Conservation (phyloP, 2,113 vertebrate genomes). For the Turdus rufiventris region DNA sequence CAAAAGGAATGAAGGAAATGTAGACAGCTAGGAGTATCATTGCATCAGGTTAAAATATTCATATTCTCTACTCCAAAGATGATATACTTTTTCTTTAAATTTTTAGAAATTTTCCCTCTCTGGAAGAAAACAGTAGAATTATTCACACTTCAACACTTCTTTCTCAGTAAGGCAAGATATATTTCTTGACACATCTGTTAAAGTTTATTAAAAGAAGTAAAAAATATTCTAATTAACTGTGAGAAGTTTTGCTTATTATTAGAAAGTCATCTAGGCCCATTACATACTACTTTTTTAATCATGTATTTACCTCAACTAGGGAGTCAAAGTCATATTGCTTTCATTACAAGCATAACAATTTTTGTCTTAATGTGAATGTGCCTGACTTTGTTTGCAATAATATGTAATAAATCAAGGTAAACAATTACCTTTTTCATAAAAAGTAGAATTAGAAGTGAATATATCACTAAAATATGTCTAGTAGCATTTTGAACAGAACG, state of each 20-base stretch:
- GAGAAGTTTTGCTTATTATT: background rate
- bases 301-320: fast-evolving
- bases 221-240: background rate
- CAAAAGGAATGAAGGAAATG: background rate
- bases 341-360: background rate
- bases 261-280: background rate
- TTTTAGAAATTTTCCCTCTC: background rate
- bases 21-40: background rate
- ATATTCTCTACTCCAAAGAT: background rate
- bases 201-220: background rate
- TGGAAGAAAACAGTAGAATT: background rate
- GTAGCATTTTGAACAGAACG: background rate
- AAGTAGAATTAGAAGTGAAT: background rate
- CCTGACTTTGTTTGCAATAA: background rate
- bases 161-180: background rate
- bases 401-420: background rate
- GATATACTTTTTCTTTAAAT: background rate
- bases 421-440: background rate
- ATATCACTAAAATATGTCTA: background rate
- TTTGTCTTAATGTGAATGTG: background rate
- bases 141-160: background rate
- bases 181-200: background rate
- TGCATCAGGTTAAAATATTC: background rate
- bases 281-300: background rate
- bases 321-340: background rate